phyloP scores from a whole-genome alignment of 2,888 invertebrate genomes.

The Odontomyia ornata region DNA sequence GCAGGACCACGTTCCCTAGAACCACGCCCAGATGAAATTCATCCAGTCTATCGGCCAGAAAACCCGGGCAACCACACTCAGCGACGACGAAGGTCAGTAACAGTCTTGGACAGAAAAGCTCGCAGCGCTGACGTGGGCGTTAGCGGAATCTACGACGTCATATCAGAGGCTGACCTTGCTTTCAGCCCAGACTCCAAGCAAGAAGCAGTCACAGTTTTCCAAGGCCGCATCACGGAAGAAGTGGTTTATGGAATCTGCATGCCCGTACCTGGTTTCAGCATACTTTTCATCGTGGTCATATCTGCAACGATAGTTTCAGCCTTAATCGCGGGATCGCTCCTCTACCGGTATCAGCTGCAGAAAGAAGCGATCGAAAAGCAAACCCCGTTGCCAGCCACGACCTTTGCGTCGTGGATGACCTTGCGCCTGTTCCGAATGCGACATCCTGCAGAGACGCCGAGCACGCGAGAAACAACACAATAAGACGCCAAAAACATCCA shows the following conservation, averaged over 20 bases:
- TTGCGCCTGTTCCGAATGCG: slow-evolving; percentile 70
- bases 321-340: slow-evolving; percentile 81
- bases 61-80: slow-evolving; percentile 51
- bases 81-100: slow-evolving; percentile 72
- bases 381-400: slow-evolving; percentile 69
- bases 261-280: slow-evolving; percentile 88
- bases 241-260: slow-evolving; percentile 92
- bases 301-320: slow-evolving; percentile 89
- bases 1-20: slow-evolving; percentile 67
- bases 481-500: slow-evolving; percentile 47
- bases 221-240: slow-evolving; percentile 87
- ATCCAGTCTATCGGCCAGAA: slow-evolving; percentile 58
- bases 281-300: slow-evolving; percentile 86
- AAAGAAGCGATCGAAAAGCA: slow-evolving; percentile 71
- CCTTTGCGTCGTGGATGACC: slow-evolving; percentile 80
- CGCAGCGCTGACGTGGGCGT: slow-evolving; percentile 90
- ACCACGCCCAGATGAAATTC: slow-evolving; percentile 58
- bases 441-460: slow-evolving; percentile 55
- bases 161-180: slow-evolving; percentile 89
- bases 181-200: slow-evolving; percentile 84
- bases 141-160: slow-evolving; percentile 88
- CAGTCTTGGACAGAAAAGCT: slow-evolving; percentile 76
- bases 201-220: slow-evolving; percentile 87
- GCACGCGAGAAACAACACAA: slow-evolving; percentile 58
- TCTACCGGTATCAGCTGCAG: slow-evolving; percentile 81